Percentiles rank a stretch among this genome's conserved stretches.
Conservation (phyloP, 2,888 invertebrate species). For the Acleris sparsana region DNA sequence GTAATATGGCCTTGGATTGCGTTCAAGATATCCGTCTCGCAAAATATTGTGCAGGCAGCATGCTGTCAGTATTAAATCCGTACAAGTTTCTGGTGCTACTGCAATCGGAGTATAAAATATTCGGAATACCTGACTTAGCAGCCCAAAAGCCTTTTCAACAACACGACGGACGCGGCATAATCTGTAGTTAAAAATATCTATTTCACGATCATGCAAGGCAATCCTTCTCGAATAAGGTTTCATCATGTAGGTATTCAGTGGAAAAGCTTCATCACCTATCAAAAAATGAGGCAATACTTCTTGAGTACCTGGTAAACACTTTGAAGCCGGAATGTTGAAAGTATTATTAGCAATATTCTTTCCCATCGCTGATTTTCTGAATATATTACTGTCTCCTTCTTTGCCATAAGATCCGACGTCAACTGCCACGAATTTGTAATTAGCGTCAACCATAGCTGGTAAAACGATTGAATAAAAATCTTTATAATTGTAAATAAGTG, state of each 20-base stretch:
- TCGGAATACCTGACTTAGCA: slow-evolving; percentile 5
- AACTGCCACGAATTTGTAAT: slow-evolving; percentile 36
- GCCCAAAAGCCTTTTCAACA: slow-evolving; percentile 5
- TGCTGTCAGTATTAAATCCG: no score
- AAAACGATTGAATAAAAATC: slow-evolving; percentile 34
- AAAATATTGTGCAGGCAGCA: no score
- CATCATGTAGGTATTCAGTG: neutral
- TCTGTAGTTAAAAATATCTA: slow-evolving; percentile 6
- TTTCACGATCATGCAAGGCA: neutral
- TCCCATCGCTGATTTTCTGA: slow-evolving; percentile 23
- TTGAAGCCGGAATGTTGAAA: slow-evolving; percentile 25
- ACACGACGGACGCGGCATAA: slow-evolving; percentile 6
- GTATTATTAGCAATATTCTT: slow-evolving; percentile 17
- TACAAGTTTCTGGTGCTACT: no score
- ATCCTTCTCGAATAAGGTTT: neutral
- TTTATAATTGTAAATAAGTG: slow-evolving; percentile 33
- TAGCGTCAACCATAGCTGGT: slow-evolving; percentile 33
- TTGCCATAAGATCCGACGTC: slow-evolving; percentile 36
- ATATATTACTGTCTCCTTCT: slow-evolving; percentile 35
- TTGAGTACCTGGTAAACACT: slow-evolving; percentile 24
- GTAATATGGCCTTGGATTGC: no score
- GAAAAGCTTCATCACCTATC: neutral
- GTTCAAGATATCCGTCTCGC: no score
- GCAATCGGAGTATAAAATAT: neutral
- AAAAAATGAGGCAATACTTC: slow-evolving; percentile 10